Conservation (phyloP, 2,113 vertebrate genomes). For the Ia io region DNA sequence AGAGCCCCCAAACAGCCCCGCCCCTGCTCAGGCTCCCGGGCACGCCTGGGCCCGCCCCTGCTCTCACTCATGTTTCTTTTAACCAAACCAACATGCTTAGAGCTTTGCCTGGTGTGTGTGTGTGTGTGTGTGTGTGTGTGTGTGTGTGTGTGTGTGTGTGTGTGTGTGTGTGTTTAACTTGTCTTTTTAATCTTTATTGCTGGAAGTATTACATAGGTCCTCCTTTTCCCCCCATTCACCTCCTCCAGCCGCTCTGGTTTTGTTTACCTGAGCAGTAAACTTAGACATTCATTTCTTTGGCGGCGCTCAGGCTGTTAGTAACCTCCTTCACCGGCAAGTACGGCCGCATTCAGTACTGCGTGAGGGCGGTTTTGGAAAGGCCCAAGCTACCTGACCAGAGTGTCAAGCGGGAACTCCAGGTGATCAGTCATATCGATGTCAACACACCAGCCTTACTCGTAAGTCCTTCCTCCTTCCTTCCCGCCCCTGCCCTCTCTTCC, state of each 20-base stretch:
- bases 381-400: slow-evolving; percentile 79
- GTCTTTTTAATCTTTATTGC: too few relatives aligned
- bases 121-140: too few relatives aligned
- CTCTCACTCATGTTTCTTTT: background rate
- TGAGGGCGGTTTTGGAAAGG: slow-evolving; percentile 84
- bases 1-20: fast-evolving
- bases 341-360: slow-evolving; percentile 85
- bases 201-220: too few relatives aligned
- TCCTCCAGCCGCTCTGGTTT: too few relatives aligned
- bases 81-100: background rate
- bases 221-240: too few relatives aligned
- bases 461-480: slow-evolving; percentile 54
- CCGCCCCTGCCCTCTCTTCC: background rate
- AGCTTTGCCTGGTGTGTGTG: background rate
- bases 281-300: background rate
- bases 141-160: too few relatives aligned
- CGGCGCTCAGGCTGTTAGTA: slow-evolving; percentile 83
- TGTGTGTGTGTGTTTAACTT: too few relatives aligned
- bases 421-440: slow-evolving; percentile 86
- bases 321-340: slow-evolving; percentile 88
- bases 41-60: too few relatives aligned
- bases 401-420: slow-evolving; percentile 84
- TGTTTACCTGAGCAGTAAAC: background rate
- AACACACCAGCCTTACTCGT: slow-evolving; percentile 86
- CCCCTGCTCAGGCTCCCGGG: too few relatives aligned